phyloP scores from a whole-genome alignment of 1,140 invertebrate species.

The Leguminivora glycinivorella region DNA sequence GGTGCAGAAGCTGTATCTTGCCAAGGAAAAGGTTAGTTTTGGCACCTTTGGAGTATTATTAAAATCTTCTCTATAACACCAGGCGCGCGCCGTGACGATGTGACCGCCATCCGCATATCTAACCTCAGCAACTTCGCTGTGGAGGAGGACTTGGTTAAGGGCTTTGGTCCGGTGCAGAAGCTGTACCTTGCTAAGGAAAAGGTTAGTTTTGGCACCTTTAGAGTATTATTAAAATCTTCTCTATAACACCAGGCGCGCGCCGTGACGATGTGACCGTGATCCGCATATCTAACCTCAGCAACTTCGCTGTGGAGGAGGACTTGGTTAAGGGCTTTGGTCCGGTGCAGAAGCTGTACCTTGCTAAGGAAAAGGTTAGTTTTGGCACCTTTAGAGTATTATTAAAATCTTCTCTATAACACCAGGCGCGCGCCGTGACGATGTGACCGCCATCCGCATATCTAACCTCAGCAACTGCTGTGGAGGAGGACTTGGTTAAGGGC shows the following conservation, averaged over 20 bases:
- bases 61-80: no score
- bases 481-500: constrained; percentile 96
- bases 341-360: constrained; percentile 36
- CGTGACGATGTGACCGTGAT: constrained; percentile 86
- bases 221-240: no score
- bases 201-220: no score
- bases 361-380: constrained; percentile 47
- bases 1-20: constrained; percentile 36
- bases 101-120: constrained; percentile 96
- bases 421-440: no score
- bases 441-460: constrained; percentile 96
- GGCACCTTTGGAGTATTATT: no score
- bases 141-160: constrained; percentile 97
- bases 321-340: constrained; percentile 86
- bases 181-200: constrained; percentile 48
- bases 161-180: constrained; percentile 36
- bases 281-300: constrained; percentile 97
- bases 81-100: no score
- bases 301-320: constrained; percentile 97
- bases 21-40: constrained; percentile 47
- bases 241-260: no score
- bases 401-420: no score
- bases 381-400: no score
- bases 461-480: constrained; percentile 98
- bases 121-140: constrained; percentile 98